These are phyloP conservation scores for Baccha elongata DNA, from an alignment of 2,888 invertebrate species.

Conservation along the genomic window DNA sequence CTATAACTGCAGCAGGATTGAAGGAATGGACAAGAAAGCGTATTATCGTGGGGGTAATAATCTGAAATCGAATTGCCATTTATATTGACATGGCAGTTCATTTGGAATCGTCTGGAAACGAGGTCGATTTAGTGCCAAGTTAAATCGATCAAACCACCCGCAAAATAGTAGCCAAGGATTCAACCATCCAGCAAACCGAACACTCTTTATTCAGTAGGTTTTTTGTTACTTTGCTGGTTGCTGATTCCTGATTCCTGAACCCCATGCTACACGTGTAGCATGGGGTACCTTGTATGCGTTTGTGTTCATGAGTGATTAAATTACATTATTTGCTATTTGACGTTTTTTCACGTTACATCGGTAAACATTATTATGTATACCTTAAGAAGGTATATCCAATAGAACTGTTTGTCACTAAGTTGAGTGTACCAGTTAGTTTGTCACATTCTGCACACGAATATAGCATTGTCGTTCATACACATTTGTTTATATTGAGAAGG, in stretches of 20 bases:
- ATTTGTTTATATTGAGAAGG: constrained; percentile 1
- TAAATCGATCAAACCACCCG: constrained; percentile 57
- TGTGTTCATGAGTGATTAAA: constrained; percentile 30
- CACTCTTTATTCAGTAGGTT: constrained; percentile 63
- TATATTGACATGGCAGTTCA: constrained; percentile 71
- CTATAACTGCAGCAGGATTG: too few relatives aligned
- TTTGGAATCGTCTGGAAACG: constrained; percentile 67
- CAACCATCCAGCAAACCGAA: constrained; percentile 57
- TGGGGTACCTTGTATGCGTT: not conserved
- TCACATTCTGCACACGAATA: not conserved
- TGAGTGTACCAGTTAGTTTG: not conserved
- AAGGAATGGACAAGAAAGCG: too few relatives aligned
- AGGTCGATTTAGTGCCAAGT: constrained; percentile 66
- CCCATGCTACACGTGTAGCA: too few relatives aligned
- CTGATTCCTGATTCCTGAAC: too few relatives aligned
- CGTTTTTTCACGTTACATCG: constrained; percentile 36
- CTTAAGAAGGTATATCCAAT: not conserved
- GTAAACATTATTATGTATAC: not conserved
- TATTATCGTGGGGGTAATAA: constrained; percentile 48
- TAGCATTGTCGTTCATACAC: constrained; percentile 12
- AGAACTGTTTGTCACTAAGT: constrained; percentile 22
- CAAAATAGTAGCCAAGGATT: constrained; percentile 10
- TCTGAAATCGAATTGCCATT: constrained; percentile 71
- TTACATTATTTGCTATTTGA: constrained; percentile 62
- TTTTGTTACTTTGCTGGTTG: constrained; percentile 16